A percentile compares a stretch with the other conserved stretches of the same genome.
Evolutionary conservation across 2,113 vertebrate species (phyloP).

Genomic region (Ploceus nigricollis): DNA sequence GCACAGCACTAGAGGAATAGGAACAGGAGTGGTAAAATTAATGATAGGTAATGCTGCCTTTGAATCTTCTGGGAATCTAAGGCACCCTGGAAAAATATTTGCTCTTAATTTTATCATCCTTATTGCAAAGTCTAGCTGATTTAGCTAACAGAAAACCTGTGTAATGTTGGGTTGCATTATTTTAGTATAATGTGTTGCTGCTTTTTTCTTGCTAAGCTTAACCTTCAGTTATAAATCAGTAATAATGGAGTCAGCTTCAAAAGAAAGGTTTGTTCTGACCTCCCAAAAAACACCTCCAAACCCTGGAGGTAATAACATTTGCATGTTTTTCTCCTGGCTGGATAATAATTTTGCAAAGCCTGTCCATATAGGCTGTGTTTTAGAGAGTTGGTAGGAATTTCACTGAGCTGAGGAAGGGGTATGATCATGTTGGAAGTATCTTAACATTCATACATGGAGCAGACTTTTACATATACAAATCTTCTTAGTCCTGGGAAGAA

Average conservation of each 20-base stretch:
- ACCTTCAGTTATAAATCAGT: neutral
- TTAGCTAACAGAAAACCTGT: neutral
- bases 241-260: neutral
- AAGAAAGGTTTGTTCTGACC: neutral
- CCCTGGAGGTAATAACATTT: neutral
- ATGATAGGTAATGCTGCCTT: neutral
- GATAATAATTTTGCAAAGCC: neutral
- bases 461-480: neutral
- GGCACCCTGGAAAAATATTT: neutral
- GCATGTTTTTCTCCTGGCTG: neutral
- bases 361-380: neutral
- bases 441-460: neutral
- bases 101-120: neutral
- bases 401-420: neutral
- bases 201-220: neutral
- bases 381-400: neutral
- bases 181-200: neutral
- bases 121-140: neutral
- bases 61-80: neutral
- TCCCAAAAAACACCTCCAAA: neutral
- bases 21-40: neutral
- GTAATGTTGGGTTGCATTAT: neutral
- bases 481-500: neutral
- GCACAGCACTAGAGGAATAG: neutral
- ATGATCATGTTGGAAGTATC: neutral